Evolutionary conservation across 2,113 vertebrate genomes (phyloP).

Genomic region (Oenanthe melanoleuca): DNA sequence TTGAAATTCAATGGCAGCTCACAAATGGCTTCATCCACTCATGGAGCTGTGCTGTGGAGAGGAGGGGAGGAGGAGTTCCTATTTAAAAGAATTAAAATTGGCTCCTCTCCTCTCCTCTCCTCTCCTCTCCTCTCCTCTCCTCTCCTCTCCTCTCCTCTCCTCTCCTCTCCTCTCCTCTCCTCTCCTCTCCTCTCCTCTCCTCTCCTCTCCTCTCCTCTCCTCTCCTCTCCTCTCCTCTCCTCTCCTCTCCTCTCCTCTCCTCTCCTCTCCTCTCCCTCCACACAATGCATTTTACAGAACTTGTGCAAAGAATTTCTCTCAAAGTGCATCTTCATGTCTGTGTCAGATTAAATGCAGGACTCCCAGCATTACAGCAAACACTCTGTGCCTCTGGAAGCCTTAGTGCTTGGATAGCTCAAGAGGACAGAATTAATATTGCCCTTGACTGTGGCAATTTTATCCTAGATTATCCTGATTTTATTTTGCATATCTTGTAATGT

Average conservation of each 20-base stretch:
- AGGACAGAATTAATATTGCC: not conserved
- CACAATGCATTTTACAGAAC: not conserved
- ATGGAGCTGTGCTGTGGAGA: accelerated
- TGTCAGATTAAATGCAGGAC: not conserved
- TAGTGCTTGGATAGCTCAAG: not conserved
- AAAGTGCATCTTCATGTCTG: not conserved
- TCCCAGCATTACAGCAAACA: accelerated
- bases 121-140: not conserved
- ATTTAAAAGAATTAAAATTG: not conserved
- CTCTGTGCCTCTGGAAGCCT: not conserved
- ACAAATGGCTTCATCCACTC: not conserved
- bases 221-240: not conserved
- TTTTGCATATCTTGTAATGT: not conserved
- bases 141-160: not conserved
- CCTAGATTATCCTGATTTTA: not conserved
- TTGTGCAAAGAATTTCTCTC: not conserved
- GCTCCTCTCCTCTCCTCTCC: too few species aligned
- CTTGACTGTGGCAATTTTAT: not conserved
- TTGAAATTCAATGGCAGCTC: not conserved
- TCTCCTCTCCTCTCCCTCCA: not conserved
- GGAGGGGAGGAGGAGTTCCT: not conserved
- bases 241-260: not conserved
- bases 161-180: too few species aligned
- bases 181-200: too few species aligned
- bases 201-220: too few species aligned